Conservation (phyloP, 1,140 invertebrate genomes). For the Muscidifurax raptorellus region DNA sequence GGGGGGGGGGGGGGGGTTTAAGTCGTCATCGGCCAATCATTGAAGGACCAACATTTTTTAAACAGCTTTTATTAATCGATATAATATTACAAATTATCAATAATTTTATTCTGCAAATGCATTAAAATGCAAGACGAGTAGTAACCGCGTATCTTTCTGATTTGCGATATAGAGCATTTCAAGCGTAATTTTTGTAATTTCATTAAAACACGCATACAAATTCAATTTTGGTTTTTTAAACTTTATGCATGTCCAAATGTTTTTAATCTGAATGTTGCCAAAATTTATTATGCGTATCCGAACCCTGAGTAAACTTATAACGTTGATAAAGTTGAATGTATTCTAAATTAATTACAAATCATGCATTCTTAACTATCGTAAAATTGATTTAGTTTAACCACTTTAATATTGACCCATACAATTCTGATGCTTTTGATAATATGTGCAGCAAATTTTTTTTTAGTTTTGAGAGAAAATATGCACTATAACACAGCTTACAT, state of each 20-base stretch:
- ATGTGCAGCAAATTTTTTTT: background rate
- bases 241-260: background rate
- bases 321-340: background rate
- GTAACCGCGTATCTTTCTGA: slow-evolving; percentile 11
- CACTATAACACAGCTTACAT: slow-evolving; percentile 15
- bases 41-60: slow-evolving; percentile 16
- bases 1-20: no score
- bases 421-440: slow-evolving; percentile 18
- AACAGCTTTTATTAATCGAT: slow-evolving; percentile 49
- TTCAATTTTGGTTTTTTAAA: background rate
- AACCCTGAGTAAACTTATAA: slow-evolving; percentile 38
- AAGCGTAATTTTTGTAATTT: slow-evolving; percentile 23
- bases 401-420: slow-evolving; percentile 5
- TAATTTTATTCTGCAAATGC: slow-evolving; percentile 45
- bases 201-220: slow-evolving; percentile 5
- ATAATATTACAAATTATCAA: slow-evolving; percentile 44
- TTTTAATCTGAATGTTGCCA: slow-evolving; percentile 9
- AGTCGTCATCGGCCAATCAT: no score
- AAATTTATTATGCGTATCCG: slow-evolving; percentile 17
- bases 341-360: background rate
- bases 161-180: background rate
- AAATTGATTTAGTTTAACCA: slow-evolving; percentile 30
- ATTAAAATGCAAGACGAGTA: slow-evolving; percentile 43
- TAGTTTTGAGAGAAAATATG: slow-evolving; percentile 31
- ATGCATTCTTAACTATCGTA: background rate